Base-by-base conservation (phyloP, 2,888 invertebrate genomes). In the Tipula lateralis region DNA sequence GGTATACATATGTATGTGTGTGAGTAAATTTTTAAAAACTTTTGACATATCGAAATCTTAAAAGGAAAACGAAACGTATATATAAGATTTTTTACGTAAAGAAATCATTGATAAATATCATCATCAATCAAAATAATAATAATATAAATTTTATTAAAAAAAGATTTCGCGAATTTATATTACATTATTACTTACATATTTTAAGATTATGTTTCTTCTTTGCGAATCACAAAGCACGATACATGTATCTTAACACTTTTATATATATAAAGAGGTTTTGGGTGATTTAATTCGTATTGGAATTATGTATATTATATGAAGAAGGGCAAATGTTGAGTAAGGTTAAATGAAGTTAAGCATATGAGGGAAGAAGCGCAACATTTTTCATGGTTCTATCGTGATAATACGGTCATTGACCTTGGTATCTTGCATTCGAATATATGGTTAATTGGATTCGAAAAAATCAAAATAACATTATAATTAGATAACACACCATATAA, bases 41-140 rank as follows among this genome's bases (percentile, higher is more conserved):
- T 66, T 66, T 66, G 66, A 66, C 66, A 66, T 66, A 66, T 66
- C 66, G 66, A 66, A 66, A 66, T 66, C 12, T 66, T 66, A 66
- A 66, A 66, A 24, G 24, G 66, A 66, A 66, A 66, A 66, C 66
- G 24, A 66, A 66, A 9, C 16, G 7, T 16, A 44, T 12, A 24
- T 24, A 66, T 66, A 24, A 44, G 44, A 44, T 44, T 44, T 0
- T 24, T 66, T 66, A 2, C 24, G 66, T 66, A 66, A 66, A 66
- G 66, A 66, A 66, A 66, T 66, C 24, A 66, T 24, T 66, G 66
- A 66, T 66, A 66, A 19, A 66, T 66, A 66, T 66, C 66, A 66
- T 66, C 66, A 66, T 66, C 66, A 66, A 66, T 66, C 66, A 66
- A 66, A 66, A 19, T 66, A 7, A 66, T 66, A 66, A 66, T 66